Evolutionary conservation across 2,888 invertebrate genomes (phyloP), one percentile per base, ranked within the genome.

Genomic region (Hemistola chrysoprasaria): DNA sequence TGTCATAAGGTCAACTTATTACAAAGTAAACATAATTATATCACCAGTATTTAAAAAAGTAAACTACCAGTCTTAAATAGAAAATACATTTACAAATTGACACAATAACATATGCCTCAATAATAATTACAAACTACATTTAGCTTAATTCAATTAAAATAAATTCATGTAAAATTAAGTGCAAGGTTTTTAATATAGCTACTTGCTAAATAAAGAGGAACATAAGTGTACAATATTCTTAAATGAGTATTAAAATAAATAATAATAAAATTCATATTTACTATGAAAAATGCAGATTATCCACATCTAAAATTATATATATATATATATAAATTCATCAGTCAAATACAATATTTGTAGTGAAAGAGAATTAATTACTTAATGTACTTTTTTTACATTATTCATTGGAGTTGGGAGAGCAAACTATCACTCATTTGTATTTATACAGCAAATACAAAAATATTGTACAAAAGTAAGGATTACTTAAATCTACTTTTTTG

Each of bases 41-140:
- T n/a, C n/a, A n/a, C n/a, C n/a, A n/a, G n/a, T n/a, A n/a, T n/a
- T n/a, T n/a, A n/a, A n/a, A n/a, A n/a, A n/a, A n/a, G n/a, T n/a
- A n/a, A n/a, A n/a, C n/a, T n/a, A 16, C 16, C 16, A 16, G 16
- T 16, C 16, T 16, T 16, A 16, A 16, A 16, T 16, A 22, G 8
- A 24, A 24, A 35, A 31, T 41, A 47, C 26, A 43, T 27, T 22
- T 47, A 51, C 35, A 50, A 55, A 55, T 55, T 52, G 52, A 55
- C 54, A 54, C 37, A 50, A 50, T 50, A 52, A 55, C 16, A 16
- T 3, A 16, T 16, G 16, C 46, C 43, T 52, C 40, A 26, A 44
- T 50, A 50, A 48, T 36, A 30, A 53, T 41, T 11, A 35, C 11
- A 22, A 11, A 20, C 22, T 22, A 11, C 11, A 26, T 21, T 10